Conservation (phyloP, 2,888 invertebrate genomes). For the Acleris laterana region DNA sequence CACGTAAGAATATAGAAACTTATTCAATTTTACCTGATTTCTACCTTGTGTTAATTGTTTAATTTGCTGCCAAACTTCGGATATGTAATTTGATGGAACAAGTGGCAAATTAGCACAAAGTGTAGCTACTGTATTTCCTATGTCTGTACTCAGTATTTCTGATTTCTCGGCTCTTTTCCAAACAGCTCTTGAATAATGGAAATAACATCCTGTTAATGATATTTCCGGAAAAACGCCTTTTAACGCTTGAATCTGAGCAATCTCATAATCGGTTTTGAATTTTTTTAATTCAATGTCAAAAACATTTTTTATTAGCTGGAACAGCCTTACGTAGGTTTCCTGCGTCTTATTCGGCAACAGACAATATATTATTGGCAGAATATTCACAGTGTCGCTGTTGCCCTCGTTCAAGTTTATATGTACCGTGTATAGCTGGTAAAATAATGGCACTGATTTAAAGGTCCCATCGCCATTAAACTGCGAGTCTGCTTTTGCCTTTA, state of each 20-base stretch:
- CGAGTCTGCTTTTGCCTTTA: too few species aligned
- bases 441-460: too few species aligned
- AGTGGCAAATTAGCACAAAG: constrained; percentile 37
- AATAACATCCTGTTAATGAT: constrained; percentile 35
- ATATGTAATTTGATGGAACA: constrained; percentile 22
- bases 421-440: too few species aligned
- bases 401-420: too few species aligned
- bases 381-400: constrained; percentile 3
- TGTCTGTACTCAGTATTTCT: constrained; percentile 11
- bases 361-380: neutral
- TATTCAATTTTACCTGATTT: constrained; percentile 31
- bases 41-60: constrained; percentile 33
- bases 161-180: constrained; percentile 18
- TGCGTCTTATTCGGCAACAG: neutral
- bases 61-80: constrained; percentile 35
- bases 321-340: neutral
- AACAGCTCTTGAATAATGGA: constrained; percentile 28
- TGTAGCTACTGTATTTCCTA: constrained; percentile 24
- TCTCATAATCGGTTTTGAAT: too few species aligned
- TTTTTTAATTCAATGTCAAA: too few species aligned
- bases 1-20: constrained; percentile 26
- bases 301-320: neutral
- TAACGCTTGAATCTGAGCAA: constrained; percentile 7
- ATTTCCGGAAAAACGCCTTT: constrained; percentile 30
- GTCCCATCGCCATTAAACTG: too few species aligned